phyloP scores from a whole-genome alignment of 2,797 vertebrate genomes.

The Sparidentex hasta region DNA sequence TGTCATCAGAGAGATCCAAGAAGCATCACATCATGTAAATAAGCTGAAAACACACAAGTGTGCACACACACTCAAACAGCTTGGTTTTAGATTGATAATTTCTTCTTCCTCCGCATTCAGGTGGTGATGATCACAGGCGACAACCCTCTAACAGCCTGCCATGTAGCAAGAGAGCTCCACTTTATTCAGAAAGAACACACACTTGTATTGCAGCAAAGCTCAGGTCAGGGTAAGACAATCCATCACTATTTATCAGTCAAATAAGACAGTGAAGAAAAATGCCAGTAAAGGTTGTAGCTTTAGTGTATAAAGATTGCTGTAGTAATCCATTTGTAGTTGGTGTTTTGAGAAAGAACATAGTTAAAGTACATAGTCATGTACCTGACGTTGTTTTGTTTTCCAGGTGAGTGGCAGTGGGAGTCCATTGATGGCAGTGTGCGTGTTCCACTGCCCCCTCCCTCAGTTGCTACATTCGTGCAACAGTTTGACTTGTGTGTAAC shows the following conservation, averaged over 20 bases:
- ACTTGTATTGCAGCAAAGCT: constrained; percentile 89
- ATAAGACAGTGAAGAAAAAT: not conserved
- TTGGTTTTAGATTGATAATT: constrained; percentile 16
- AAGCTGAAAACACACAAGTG: not conserved
- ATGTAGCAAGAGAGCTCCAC: constrained; percentile 94
- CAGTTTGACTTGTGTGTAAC: constrained; percentile 92
- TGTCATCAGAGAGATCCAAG: constrained; percentile 96
- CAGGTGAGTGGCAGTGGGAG: constrained; percentile 91
- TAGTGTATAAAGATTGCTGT: not conserved
- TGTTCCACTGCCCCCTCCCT: constrained; percentile 80
- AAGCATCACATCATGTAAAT: constrained; percentile 94
- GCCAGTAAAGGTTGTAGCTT: not conserved
- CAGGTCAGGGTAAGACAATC: constrained; percentile 76
- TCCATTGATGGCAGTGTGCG: constrained; percentile 89
- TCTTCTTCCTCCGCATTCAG: constrained; percentile 75
- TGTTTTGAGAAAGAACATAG: not conserved
- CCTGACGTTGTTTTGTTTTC: constrained; percentile 27
- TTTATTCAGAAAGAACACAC: constrained; percentile 92
- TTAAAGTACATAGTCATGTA: not conserved
- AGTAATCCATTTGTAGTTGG: not conserved
- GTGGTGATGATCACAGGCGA: constrained; percentile 99
- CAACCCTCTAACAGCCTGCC: constrained; percentile 95
- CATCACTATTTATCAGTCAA: not conserved
- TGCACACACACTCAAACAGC: not conserved
- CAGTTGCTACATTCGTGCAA: constrained; percentile 79